Evolutionary conservation across 1,140 invertebrate genomes (phyloP), one percentile per base, ranked within the genome.

Genomic region (Tenebrio molitor): DNA sequence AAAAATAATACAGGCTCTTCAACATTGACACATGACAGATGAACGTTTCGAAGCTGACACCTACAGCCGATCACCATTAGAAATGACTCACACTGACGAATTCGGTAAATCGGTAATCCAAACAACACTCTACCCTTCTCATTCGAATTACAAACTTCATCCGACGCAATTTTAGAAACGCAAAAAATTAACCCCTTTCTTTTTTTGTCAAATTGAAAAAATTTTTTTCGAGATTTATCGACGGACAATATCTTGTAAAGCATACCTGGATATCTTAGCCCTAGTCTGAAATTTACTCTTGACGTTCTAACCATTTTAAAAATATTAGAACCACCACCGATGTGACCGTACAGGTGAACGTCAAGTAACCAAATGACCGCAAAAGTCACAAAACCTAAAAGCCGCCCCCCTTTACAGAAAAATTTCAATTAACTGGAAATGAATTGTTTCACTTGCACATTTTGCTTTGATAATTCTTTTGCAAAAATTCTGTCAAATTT

Each of bases 1-100:
- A 85, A 84, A 69, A 69, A 62, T 36, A 64, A 53, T 36, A 65
- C 25, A 70, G n/a, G n/a, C 21, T 7, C 36, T 39, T 3, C 4
- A 39, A 39, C 36, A 8, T 12, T 39, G 25, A 64, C 65, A 29
- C 33, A 36, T 69, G 66, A 50, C 44, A 21, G 14, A 12, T 50
- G 19, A 50, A 50, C 23, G 44, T 21, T 50, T 50, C 44, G 19
- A 14, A 17, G 12, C 23, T 50, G 44, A 50, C 44, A 50, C 44
- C 44, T 14, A 50, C 44, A 21, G 29, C 10, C 29, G 29, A 33
- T 10, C 29, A 10, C n/a, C n/a, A n/a, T n/a, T n/a, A n/a, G n/a
- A n/a, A n/a, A n/a, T n/a, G n/a, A n/a, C n/a, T n/a, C n/a, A n/a
- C n/a, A n/a, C n/a, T n/a, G n/a, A n/a, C n/a, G n/a, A n/a, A n/a